These are phyloP conservation scores for Helicoverpa assulta DNA, from an alignment of 2,888 invertebrate genomes.

Conservation along the genomic window DNA sequence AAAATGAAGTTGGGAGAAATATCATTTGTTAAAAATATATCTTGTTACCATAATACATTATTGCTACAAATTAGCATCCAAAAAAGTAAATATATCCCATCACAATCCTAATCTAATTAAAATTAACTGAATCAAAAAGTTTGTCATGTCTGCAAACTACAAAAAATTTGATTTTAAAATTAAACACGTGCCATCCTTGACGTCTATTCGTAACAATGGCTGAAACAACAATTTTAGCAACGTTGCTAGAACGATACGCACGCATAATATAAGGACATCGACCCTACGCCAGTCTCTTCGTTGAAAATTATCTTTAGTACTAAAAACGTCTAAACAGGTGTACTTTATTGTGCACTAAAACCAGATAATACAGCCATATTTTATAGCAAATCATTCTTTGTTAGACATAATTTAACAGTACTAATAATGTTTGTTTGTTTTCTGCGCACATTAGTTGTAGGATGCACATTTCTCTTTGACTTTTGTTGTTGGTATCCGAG, in stretches of 20 bases:
- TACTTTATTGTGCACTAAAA: constrained; percentile 44
- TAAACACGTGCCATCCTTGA: constrained; percentile 40
- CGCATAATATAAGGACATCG: constrained; percentile 60
- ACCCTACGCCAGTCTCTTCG: constrained; percentile 46
- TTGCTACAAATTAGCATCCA: too few species aligned
- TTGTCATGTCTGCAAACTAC: background rate
- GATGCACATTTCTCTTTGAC: constrained; percentile 15
- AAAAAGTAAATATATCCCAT: too few species aligned
- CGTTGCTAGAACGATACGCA: constrained; percentile 63
- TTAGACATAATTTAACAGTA: constrained; percentile 4
- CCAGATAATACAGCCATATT: constrained; percentile 16
- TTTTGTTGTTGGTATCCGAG: constrained; percentile 28
- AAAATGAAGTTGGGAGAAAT: too few species aligned
- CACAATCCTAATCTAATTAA: too few species aligned
- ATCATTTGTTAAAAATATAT: too few species aligned
- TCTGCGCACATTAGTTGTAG: constrained; percentile 19
- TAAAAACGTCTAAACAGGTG: constrained; percentile 38
- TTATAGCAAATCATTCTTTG: constrained; percentile 34
- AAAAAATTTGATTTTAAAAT: constrained; percentile 16
- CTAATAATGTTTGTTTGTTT: constrained; percentile 8
- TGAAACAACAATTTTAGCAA: constrained; percentile 74
- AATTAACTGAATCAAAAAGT: too few species aligned
- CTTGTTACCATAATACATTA: too few species aligned
- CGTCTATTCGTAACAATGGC: constrained; percentile 68
- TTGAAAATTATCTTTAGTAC: constrained; percentile 48